phyloP scores from a whole-genome alignment of 2,113 vertebrate genomes.

The Platysternon megacephalum region DNA sequence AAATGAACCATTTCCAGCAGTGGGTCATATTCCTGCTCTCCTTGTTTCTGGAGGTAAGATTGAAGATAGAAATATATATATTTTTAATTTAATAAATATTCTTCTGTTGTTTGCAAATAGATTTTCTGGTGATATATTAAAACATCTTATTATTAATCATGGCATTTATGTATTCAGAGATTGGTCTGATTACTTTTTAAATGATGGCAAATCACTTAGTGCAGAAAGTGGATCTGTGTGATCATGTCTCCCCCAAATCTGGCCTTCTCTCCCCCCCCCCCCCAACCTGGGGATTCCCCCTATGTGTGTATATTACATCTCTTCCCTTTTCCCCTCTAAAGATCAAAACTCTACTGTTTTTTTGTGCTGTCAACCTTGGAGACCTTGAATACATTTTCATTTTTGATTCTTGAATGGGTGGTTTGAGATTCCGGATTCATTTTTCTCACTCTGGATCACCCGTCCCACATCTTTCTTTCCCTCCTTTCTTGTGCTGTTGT shows the following conservation, averaged over 20 bases:
- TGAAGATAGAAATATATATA: not conserved
- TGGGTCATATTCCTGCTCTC: conserved; percentile 50
- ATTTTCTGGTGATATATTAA: not conserved
- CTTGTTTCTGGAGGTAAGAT: conserved; percentile 67
- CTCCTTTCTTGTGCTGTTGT: not conserved
- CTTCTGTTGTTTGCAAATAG: not conserved
- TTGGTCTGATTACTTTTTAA: not conserved
- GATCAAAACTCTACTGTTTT: not conserved
- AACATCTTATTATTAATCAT: not conserved
- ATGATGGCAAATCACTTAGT: not conserved
- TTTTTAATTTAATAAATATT: not conserved
- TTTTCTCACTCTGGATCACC: not conserved
- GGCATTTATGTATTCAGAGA: not conserved
- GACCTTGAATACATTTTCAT: not conserved
- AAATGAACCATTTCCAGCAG: conserved; percentile 50
- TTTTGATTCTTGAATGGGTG: not conserved
- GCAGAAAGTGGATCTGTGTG: not conserved
- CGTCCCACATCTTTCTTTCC: not conserved
- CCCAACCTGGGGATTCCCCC: not conserved
- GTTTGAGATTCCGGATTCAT: not conserved
- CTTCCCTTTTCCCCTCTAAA: not conserved
- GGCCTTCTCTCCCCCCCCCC: no score
- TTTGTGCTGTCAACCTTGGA: not conserved
- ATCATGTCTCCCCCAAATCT: no score
- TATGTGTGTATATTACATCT: not conserved